Conservation (phyloP, 2,797 vertebrate species). For the Squalus acanthias region DNA sequence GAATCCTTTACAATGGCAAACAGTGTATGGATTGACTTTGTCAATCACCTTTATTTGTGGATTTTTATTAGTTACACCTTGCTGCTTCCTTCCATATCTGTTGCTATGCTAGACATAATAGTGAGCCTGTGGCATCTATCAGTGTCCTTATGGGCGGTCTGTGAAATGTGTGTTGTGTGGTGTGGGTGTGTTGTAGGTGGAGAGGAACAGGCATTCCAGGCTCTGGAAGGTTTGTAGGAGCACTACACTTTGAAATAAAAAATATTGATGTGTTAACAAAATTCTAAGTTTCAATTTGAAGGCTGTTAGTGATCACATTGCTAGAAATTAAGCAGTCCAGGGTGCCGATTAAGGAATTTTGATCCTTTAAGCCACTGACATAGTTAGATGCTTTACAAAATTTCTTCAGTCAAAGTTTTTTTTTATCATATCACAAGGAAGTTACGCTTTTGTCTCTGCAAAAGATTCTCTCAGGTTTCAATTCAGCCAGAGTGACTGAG, state of each 20-base stretch:
- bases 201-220: neutral
- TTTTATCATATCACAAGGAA: neutral
- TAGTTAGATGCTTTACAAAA: neutral
- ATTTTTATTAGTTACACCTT: neutral
- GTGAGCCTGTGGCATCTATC: neutral
- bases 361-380: neutral
- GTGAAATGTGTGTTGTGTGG: neutral
- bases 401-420: neutral
- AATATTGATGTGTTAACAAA: neutral
- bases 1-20: neutral
- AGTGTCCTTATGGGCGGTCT: neutral
- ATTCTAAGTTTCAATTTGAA: neutral
- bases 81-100: neutral
- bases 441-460: neutral
- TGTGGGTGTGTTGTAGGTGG: neutral
- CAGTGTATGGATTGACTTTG: neutral
- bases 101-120: neutral
- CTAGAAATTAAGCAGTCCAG: neutral
- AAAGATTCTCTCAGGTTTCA: neutral
- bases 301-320: neutral
- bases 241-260: neutral
- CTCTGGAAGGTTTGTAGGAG: neutral
- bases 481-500: neutral
- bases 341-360: neutral
- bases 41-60: neutral